Percentiles rank a stretch among this genome's conserved stretches.
Evolutionary conservation across 2,888 invertebrate species (phyloP).

Genomic region (Steinernema hermaphroditum): DNA sequence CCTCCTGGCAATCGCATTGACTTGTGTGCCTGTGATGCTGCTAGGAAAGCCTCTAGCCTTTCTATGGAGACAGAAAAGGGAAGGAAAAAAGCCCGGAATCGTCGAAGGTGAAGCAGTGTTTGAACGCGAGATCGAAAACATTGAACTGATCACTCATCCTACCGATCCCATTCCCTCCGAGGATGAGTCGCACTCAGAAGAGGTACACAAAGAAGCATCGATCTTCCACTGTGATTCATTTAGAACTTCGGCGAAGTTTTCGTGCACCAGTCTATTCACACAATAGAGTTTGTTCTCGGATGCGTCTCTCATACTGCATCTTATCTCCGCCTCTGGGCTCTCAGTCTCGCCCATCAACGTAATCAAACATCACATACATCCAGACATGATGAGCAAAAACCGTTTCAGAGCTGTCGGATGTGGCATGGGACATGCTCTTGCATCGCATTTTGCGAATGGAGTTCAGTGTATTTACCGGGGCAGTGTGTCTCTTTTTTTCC

Average conservation of each 20-base stretch:
- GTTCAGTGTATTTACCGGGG: neutral
- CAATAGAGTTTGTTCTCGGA: conserved; percentile 66
- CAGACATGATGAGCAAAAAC: neutral
- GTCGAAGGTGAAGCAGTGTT: neutral
- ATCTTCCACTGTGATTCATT: neutral
- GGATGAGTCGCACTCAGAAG: neutral
- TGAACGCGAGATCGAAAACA: neutral
- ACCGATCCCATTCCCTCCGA: neutral
- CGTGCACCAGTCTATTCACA: conserved; percentile 66
- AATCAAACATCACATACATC: neutral
- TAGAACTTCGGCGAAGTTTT: conserved; percentile 59
- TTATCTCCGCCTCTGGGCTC: conserved; percentile 66
- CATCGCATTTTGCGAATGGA: neutral
- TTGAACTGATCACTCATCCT: neutral
- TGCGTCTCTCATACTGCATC: conserved; percentile 67
- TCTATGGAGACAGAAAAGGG: neutral
- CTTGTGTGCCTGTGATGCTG: conserved; percentile 63
- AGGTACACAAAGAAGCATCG: neutral
- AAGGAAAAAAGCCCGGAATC: neutral
- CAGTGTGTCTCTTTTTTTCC: neutral
- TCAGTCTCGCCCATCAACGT: conserved; percentile 65
- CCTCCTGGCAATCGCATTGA: conserved; percentile 63
- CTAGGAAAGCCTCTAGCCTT: conserved; percentile 59
- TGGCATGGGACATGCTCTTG: neutral
- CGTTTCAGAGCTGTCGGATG: neutral